Base-by-base conservation (phyloP, 2,113 vertebrate genomes). In the Oryzias celebensis region DNA sequence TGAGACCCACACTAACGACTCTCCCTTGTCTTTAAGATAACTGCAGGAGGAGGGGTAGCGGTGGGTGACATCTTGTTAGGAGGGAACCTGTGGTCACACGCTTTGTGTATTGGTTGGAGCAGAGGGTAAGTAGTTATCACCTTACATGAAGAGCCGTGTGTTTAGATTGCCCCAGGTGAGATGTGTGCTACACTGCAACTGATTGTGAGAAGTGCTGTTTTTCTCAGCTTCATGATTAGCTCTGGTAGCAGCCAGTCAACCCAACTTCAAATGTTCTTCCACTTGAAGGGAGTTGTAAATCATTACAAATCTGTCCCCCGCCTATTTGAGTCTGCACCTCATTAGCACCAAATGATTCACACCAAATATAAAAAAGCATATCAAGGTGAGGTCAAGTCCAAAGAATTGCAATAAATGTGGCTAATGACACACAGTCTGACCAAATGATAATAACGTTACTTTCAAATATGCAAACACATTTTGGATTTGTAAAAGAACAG, bases 11-110 rank as follows among this genome's bases (percentile, higher is more conserved):
- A 82, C 81, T 90, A 89, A 88, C 78, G 75, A 87, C 87, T 84
- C 75, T 83, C 80, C 54, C 83, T 81, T 84, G 85, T 83, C 77
- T 80, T 88, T 77, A 80, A 83, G 81, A 87, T 86, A 90, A 90
- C 71, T 74, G 16, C 52, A 75, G 75, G 73, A 82, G 79, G 76
- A 78, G 84, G 78, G 75, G 69, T 57, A 73, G 79, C 44, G 28
- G 68, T 67, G 73, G 80, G 62, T 75, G 71, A 80, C 77, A 83
- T 85, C 79, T 89, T 82, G 80, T 88, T 80, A 75, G 75, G 49
- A 57, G 22, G 52, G 15, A 47, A 45, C 63, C 63, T 65, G 59
- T 8, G 52, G 72, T 78, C 82, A 69, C 20, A 59, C 13, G 14
- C 71, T 77, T 75, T 88, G 87, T 86, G 82, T 86, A 89, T 88